Evolutionary conservation across 1,140 invertebrate genomes (phyloP).

Genomic region (Eurosta solidaginis): DNA sequence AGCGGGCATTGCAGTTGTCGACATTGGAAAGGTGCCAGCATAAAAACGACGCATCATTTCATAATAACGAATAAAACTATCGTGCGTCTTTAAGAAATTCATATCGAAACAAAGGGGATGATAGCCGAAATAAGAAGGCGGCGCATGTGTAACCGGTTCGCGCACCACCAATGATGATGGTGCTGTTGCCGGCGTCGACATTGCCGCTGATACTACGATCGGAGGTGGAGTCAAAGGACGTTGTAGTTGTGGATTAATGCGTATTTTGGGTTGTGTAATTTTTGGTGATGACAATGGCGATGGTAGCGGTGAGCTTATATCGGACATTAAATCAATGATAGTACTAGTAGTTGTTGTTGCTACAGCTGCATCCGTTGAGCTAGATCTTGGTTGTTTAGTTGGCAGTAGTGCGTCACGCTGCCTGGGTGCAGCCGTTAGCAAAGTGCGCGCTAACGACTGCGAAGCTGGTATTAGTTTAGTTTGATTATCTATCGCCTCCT

Average conservation of each 20-base stretch:
- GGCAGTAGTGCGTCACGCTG: background rate
- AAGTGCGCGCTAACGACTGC: background rate
- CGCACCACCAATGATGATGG: background rate
- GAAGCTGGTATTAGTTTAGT: background rate
- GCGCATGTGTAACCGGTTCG: slow-evolving; percentile 10
- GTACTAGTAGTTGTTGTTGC: slow-evolving; percentile 14
- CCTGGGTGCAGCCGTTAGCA: background rate
- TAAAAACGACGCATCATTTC: slow-evolving; percentile 57
- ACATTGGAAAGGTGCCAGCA: slow-evolving; percentile 37
- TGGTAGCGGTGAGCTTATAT: background rate
- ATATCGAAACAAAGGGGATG: slow-evolving; percentile 40
- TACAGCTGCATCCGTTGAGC: slow-evolving; percentile 34
- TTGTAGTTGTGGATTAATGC: slow-evolving; percentile 50
- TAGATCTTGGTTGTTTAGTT: background rate
- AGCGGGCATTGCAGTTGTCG: background rate
- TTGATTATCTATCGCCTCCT: background rate
- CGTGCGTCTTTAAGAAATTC: slow-evolving; percentile 50
- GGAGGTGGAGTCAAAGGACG: slow-evolving; percentile 46
- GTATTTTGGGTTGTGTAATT: slow-evolving; percentile 45
- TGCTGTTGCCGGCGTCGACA: background rate
- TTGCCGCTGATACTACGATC: slow-evolving; percentile 1
- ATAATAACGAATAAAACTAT: slow-evolving; percentile 53
- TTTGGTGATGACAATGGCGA: background rate
- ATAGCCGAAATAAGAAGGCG: slow-evolving; percentile 9
- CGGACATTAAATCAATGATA: background rate